Conservation (phyloP, 2,888 invertebrate genomes). For the Magallana nippona region DNA sequence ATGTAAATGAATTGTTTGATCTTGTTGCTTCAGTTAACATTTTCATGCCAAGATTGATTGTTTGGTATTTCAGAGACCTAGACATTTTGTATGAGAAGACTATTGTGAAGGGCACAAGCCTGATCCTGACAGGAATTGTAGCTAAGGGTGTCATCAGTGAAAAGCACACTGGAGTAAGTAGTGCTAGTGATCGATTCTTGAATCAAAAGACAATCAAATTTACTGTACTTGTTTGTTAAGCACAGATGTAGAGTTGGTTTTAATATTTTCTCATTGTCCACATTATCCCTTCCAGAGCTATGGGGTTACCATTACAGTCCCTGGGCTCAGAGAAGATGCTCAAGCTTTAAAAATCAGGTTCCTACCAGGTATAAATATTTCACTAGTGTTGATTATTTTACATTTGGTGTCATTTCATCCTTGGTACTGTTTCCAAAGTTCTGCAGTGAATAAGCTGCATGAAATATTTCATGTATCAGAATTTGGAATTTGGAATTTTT, state of each 20-base stretch:
- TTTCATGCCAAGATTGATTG: neutral
- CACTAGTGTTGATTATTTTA: too few species aligned
- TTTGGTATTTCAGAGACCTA: constrained; percentile 71
- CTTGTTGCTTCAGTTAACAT: neutral
- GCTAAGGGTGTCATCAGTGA: constrained; percentile 72
- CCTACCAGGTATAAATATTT: constrained; percentile 71
- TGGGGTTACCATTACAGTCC: constrained; percentile 71
- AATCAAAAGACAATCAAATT: too few species aligned
- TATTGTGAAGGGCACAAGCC: constrained; percentile 69
- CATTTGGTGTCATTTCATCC: too few species aligned
- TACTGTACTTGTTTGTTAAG: neutral
- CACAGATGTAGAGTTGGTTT: neutral
- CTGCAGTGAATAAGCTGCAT: too few species aligned
- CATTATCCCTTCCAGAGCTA: constrained; percentile 69
- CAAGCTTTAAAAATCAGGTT: constrained; percentile 77
- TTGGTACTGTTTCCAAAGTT: too few species aligned
- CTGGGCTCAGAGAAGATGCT: constrained; percentile 70
- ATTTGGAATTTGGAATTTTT: too few species aligned
- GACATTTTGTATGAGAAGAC: constrained; percentile 69
- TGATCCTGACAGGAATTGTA: constrained; percentile 74
- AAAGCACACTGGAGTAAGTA: constrained; percentile 14
- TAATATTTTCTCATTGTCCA: neutral
- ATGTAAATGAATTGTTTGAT: too few species aligned
- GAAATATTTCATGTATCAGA: too few species aligned
- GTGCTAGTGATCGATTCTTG: neutral